Conservation (phyloP, 2,888 invertebrate genomes). For the Lycaena phlaeas region DNA sequence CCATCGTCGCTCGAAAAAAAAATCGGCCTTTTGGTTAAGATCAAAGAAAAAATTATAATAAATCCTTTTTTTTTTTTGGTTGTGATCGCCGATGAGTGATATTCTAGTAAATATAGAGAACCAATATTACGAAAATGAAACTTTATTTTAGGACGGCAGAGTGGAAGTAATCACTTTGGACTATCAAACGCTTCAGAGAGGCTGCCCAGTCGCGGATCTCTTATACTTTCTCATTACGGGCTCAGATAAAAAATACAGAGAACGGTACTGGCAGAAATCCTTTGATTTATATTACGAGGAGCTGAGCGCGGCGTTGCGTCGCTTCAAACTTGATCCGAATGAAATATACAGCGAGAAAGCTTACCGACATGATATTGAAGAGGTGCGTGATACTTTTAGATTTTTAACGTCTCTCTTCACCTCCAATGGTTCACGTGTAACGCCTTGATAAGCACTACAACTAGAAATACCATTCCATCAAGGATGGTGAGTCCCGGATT, state of each 20-base stretch:
- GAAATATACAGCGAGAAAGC: constrained; percentile 19
- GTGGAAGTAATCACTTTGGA: constrained; percentile 18
- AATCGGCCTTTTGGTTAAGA: too few relatives aligned
- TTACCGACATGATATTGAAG: constrained; percentile 21
- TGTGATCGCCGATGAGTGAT: too few relatives aligned
- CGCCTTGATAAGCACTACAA: background rate
- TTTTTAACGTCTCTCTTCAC: background rate
- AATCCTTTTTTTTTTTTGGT: too few relatives aligned
- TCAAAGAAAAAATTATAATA: too few relatives aligned
- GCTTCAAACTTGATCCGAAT: constrained; percentile 20
- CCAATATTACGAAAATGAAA: too few relatives aligned
- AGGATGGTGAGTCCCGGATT: background rate
- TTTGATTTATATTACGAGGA: constrained; percentile 23
- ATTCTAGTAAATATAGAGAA: too few relatives aligned
- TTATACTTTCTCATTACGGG: constrained; percentile 16
- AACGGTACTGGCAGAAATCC: constrained; percentile 10
- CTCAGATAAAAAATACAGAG: constrained; percentile 16
- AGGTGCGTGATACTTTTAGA: constrained; percentile 13
- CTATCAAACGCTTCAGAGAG: constrained; percentile 18
- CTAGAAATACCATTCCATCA: background rate
- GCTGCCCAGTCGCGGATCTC: constrained; percentile 18
- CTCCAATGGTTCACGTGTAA: background rate
- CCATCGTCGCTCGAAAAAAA: too few relatives aligned
- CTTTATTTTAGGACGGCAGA: constrained; percentile 16
- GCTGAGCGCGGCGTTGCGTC: constrained; percentile 16